phyloP scores from a whole-genome alignment of 2,113 vertebrate genomes.

The Nematolebias whitei region DNA sequence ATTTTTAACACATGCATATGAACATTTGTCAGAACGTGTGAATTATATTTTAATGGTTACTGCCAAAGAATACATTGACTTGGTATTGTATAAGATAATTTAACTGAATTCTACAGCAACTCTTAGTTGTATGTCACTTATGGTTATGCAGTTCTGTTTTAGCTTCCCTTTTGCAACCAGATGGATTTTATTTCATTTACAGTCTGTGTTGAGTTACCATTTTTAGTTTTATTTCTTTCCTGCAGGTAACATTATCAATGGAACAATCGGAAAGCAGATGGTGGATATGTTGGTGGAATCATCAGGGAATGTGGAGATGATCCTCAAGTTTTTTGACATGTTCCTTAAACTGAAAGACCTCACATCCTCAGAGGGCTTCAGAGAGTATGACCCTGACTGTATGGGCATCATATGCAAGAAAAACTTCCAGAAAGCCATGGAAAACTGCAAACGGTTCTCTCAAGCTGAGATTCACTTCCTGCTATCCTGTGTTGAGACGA shows the following conservation, averaged over 20 bases:
- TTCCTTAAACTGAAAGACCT: constrained; percentile 95
- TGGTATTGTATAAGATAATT: background rate
- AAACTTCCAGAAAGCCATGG: constrained; percentile 95
- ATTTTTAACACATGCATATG: background rate
- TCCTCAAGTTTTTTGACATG: constrained; percentile 96
- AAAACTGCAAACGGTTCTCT: constrained; percentile 90
- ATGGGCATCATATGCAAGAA: constrained; percentile 90
- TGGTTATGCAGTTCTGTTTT: background rate
- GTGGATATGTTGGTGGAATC: constrained; percentile 98
- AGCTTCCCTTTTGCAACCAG: background rate
- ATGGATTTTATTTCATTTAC: background rate
- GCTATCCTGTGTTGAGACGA: constrained; percentile 86
- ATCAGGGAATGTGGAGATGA: constrained; percentile 93
- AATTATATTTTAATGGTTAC: background rate
- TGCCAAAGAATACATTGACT: background rate
- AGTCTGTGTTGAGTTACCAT: background rate
- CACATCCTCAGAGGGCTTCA: constrained; percentile 90
- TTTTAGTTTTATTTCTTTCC: background rate
- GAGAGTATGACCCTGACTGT: constrained; percentile 89
- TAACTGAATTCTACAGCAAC: background rate
- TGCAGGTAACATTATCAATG: constrained; percentile 93
- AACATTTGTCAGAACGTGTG: background rate
- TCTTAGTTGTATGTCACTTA: background rate
- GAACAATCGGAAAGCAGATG: constrained; percentile 98
- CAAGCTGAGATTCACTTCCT: constrained; percentile 89